Base-by-base conservation (phyloP, 1,140 invertebrate genomes). In the Nomia melanderi region DNA sequence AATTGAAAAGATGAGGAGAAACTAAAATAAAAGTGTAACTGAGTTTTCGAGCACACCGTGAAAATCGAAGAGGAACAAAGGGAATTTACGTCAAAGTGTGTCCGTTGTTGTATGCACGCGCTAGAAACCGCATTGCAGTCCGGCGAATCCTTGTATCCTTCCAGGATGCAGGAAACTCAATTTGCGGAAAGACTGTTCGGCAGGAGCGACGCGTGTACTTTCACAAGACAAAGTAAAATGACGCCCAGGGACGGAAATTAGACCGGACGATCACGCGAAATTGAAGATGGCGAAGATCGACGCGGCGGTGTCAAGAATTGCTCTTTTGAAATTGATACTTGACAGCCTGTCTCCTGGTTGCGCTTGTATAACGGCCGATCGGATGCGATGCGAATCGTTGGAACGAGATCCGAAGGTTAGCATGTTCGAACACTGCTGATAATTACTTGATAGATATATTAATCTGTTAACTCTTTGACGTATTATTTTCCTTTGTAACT, bases 221-320 rank as follows among this genome's bases (percentile, higher is more conserved):
- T 76, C 27, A 12, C 59, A 53, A 53, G 2, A 64, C 53, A 29
- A 62, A 31, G 57, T 59, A 41, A 72, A 67, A 81, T 36, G 25
- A 59, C 65, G 20, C 79, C 7, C 79, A 76, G 27, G 25, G 56
- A 14, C 27, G n/a, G 44, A 50, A 79, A 82, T 82, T 70, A 60
- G 60, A 82, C 80, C 27, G 65, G 54, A 63, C 54, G 6, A 47
- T 47, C 27, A 77, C 31, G 27, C 62, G 78, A 79, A 78, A 81
- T 79, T 77, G 36, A 70, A 64, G 44, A 41, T 12, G 14, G 27
- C 41, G 57, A 1, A 25, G 29, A 47, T 25, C n/a, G 36, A 39
- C 36, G 36, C 70, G 77, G 75, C 59, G 36, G 56, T 36, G 29
- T n/a, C 12, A 59, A 20, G 50, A 67, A 78, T 78, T 31, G 53